phyloP scores from a whole-genome alignment of 2,113 vertebrate genomes.

The Seriola aureovittata region DNA sequence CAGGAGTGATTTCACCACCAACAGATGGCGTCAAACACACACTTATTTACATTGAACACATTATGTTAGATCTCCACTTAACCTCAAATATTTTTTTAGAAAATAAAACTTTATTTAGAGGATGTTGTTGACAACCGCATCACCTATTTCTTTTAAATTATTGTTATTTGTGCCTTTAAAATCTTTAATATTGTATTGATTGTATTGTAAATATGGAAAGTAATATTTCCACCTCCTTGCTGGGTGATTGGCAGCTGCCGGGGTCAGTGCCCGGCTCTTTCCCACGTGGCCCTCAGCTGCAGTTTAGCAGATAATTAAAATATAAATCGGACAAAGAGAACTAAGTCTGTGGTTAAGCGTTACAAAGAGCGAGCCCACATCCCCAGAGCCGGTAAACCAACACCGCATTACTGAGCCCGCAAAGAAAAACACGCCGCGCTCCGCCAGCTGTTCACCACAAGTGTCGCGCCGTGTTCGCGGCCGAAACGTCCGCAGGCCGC shows the following conservation, averaged over 20 bases:
- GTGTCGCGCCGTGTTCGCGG: constrained; percentile 32
- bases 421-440: constrained; percentile 74
- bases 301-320: constrained; percentile 89
- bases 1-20: constrained; percentile 24
- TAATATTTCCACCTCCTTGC: constrained; percentile 35
- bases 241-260: constrained; percentile 79
- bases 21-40: constrained; percentile 72
- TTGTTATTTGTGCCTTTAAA: too few species aligned
- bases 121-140: neutral
- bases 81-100: neutral
- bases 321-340: constrained; percentile 80
- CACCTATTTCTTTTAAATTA: too few species aligned
- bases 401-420: constrained; percentile 75
- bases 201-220: neutral
- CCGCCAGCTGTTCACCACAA: constrained; percentile 76
- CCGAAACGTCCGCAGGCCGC: constrained; percentile 1
- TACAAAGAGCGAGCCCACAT: constrained; percentile 75
- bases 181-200: too few species aligned
- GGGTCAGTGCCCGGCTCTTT: constrained; percentile 67
- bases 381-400: constrained; percentile 80
- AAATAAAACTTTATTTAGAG: neutral
- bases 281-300: constrained; percentile 78
- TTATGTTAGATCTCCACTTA: neutral
- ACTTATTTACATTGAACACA: neutral
- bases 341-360: constrained; percentile 78